Base-by-base conservation (phyloP, 2,888 invertebrate species). In the Helobdella robusta region DNA sequence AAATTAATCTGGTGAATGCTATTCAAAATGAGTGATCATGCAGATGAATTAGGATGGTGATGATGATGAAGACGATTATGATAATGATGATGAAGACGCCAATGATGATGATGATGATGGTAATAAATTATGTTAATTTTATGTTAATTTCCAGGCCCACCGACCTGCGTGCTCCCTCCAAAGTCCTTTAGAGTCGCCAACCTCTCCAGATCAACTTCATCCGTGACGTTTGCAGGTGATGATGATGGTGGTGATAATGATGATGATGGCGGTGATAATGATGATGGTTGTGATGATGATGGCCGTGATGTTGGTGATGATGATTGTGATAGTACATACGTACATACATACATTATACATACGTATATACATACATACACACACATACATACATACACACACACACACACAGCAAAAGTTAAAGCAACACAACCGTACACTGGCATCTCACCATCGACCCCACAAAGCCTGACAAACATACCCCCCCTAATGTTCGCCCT, bases 121-220 rank as follows among this genome's bases (percentile, higher is more conserved):
- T n/a, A n/a, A n/a, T n/a, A n/a, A n/a, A n/a, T n/a, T n/a, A n/a
- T 6, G 32, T n/a, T 3, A 28, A 1, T 20, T 30, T n/a, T 8
- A 59, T 58, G 28, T 11, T 44, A 20, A n/a, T 23, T 15, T 15
- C 30, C 20, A 62, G 62, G 62, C 2, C 62, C 62, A 1, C 62
- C 62, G 18, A 62, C 62, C n/a, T 28, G 62, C 34, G 32, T 35
- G 5, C 62, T 62, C 1, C 62, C 62, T 20, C 62, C 62, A 18
- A 46, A 35, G 50, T 62, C 62, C 3, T 40, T 48, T 2, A 48
- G 46, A 18, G 46, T 18, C 36, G 28, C 3, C 15, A n/a, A 30
- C 30, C 62, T n/a, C 23, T 54, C 23, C 25, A n/a, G 30, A 25
- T 15, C 54, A 54, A 6, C 30, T 32, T 32, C 3, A 11, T 23